Percentiles rank a stretch among this genome's conserved stretches.
Evolutionary conservation across 2,888 invertebrate species (phyloP).

Genomic region (Lottia gigantea): DNA sequence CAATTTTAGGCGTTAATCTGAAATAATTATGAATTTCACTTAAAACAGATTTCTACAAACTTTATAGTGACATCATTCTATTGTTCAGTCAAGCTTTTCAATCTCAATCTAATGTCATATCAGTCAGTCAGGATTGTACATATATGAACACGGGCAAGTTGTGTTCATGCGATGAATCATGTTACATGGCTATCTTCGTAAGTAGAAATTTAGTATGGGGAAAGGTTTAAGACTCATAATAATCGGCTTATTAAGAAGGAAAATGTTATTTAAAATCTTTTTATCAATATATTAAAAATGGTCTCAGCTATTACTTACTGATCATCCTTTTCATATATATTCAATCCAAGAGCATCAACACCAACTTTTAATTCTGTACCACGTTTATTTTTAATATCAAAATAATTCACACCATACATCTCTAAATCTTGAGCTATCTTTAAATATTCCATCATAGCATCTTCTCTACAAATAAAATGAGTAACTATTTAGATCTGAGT

Average conservation of each 20-base stretch:
- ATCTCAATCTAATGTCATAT: too few species aligned
- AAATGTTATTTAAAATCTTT: not conserved
- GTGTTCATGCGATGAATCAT: too few species aligned
- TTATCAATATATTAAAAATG: not conserved
- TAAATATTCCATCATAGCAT: slow-evolving; percentile 99
- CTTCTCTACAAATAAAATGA: slow-evolving; percentile 74
- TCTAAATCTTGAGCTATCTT: slow-evolving; percentile 69
- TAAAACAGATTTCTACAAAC: slow-evolving; percentile 6
- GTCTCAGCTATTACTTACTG: slow-evolving; percentile 77
- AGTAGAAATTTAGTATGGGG: too few species aligned
- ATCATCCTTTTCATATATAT: slow-evolving; percentile 99
- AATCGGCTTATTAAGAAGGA: too few species aligned
- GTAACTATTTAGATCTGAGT: not conserved
- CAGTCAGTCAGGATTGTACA: too few species aligned
- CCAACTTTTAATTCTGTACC: slow-evolving; percentile 98
- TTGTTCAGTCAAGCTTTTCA: too few species aligned
- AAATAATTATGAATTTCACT: slow-evolving; percentile 43
- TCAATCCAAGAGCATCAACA: slow-evolving; percentile 96
- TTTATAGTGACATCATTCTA: too few species aligned
- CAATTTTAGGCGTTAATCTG: slow-evolving; percentile 96
- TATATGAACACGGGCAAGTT: too few species aligned
- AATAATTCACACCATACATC: slow-evolving; percentile 95
- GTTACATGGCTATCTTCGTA: too few species aligned
- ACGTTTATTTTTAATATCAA: slow-evolving; percentile 99
- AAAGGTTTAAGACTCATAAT: too few species aligned